Evolutionary conservation across 2,888 invertebrate species (phyloP).

Genomic region (Eupithecia dodoneata): DNA sequence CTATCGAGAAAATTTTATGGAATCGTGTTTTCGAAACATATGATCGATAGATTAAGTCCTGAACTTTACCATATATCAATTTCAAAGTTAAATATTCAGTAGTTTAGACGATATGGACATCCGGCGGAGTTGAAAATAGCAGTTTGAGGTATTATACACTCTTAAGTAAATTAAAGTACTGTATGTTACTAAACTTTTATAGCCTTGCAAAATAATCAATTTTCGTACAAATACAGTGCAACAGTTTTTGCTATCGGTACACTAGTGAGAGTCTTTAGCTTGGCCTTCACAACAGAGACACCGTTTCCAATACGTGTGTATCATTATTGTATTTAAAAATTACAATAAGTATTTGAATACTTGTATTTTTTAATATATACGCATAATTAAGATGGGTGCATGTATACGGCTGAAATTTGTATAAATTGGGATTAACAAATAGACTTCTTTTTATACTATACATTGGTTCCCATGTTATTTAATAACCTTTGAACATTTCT

Average conservation of each 20-base stretch:
- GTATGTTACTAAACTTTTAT: background rate
- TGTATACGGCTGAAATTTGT: background rate
- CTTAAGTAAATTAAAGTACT: background rate
- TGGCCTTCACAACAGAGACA: slow-evolving; percentile 51
- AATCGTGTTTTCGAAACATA: too few relatives aligned
- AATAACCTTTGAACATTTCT: background rate
- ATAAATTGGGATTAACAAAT: background rate
- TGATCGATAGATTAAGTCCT: too few relatives aligned
- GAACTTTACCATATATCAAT: too few relatives aligned
- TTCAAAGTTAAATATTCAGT: too few relatives aligned
- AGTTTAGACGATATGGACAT: too few relatives aligned
- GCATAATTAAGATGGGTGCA: background rate
- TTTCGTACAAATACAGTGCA: background rate
- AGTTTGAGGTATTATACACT: too few relatives aligned
- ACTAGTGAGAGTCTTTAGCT: slow-evolving; percentile 52
- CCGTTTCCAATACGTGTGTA: slow-evolving; percentile 33
- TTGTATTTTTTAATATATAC: background rate
- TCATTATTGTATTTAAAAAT: background rate
- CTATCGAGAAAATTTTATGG: too few relatives aligned
- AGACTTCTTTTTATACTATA: background rate
- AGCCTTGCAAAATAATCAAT: background rate
- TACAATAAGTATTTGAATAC: background rate
- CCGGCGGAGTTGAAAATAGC: too few relatives aligned
- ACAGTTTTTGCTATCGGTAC: slow-evolving; percentile 48
- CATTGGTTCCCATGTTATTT: background rate